These are phyloP conservation scores for Amblyopsis hoosieri DNA, from an alignment of 2,797 vertebrate genomes.

Conservation along the genomic window DNA sequence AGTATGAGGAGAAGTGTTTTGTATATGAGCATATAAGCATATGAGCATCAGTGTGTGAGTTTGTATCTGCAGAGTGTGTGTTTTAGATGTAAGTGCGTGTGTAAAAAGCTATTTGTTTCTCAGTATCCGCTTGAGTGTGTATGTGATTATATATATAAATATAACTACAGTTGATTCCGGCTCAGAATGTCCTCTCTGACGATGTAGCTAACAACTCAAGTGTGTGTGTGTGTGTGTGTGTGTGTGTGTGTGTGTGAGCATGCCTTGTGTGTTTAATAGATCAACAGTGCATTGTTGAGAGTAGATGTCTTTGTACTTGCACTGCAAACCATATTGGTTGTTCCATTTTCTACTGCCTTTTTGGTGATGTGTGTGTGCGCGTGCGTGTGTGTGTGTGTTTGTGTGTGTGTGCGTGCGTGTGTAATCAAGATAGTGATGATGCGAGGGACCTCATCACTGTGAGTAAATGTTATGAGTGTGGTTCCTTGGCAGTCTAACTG, in stretches of 20 bases:
- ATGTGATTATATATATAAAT: conserved; percentile 43
- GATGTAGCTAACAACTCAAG: conserved; percentile 44
- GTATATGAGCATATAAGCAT: background rate
- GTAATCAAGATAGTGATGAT: no score
- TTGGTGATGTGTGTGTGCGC: background rate
- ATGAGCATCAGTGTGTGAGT: background rate
- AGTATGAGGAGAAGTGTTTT: no score
- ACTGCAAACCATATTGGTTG: no score
- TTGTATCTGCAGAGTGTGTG: background rate
- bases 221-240: conserved; percentile 23
- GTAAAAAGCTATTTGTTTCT: background rate
- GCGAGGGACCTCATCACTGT: no score
- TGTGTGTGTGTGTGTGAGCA: conserved; percentile 18
- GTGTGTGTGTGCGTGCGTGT: no score
- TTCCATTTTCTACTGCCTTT: background rate
- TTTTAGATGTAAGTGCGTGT: no score
- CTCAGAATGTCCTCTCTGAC: conserved; percentile 6
- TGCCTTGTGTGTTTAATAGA: conserved; percentile 2
- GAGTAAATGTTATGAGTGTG: no score
- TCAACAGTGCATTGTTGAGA: no score
- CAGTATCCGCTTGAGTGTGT: conserved; percentile 17
- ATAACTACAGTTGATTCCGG: conserved; percentile 24
- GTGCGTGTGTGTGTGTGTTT: background rate
- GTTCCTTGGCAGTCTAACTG: no score
- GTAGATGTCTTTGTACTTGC: no score